Conservation (phyloP, 2,113 vertebrate species). For the Perca schrenkii region DNA sequence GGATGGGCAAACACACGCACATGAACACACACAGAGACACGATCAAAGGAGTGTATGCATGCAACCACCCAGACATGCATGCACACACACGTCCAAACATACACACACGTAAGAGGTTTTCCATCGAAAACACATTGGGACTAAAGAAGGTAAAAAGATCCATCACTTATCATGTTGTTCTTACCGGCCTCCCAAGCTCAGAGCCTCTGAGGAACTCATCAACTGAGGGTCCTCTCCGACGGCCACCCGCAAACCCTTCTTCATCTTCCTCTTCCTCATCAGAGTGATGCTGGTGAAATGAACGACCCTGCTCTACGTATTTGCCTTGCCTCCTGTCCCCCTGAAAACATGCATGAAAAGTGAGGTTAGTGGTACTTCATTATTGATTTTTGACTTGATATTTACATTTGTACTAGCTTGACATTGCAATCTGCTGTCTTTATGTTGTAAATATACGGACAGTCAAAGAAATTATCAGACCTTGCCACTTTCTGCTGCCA, state of each 20-base stretch:
- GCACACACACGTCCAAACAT: conserved; percentile 27
- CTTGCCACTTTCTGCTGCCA: conserved; percentile 90
- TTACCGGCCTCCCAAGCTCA: conserved; percentile 93
- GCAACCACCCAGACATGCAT: conserved; percentile 59
- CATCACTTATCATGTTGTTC: conserved; percentile 27
- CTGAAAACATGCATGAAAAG: conserved; percentile 70
- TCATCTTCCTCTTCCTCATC: conserved; percentile 93
- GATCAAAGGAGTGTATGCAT: conserved; percentile 62
- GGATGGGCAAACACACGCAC: conserved; percentile 48
- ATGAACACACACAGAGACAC: conserved; percentile 44
- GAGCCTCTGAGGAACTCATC: conserved; percentile 97
- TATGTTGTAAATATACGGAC: not conserved
- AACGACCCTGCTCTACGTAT: conserved; percentile 81
- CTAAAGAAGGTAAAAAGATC: not conserved
- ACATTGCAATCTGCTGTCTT: not conserved
- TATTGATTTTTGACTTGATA: not conserved
- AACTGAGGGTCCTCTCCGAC: conserved; percentile 90
- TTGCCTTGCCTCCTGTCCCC: conserved; percentile 86
- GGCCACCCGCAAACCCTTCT: conserved; percentile 88
- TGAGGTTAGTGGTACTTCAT: not conserved
- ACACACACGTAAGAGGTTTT: conserved; percentile 43
- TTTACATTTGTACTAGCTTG: not conserved
- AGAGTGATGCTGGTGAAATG: conserved; percentile 85
- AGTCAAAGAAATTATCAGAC: conserved; percentile 77
- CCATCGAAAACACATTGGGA: conserved; percentile 23